A percentile compares a stretch with the other conserved stretches of the same genome.
phyloP scores from a whole-genome alignment of 1,140 invertebrate species.

The Orchesella cincta region DNA sequence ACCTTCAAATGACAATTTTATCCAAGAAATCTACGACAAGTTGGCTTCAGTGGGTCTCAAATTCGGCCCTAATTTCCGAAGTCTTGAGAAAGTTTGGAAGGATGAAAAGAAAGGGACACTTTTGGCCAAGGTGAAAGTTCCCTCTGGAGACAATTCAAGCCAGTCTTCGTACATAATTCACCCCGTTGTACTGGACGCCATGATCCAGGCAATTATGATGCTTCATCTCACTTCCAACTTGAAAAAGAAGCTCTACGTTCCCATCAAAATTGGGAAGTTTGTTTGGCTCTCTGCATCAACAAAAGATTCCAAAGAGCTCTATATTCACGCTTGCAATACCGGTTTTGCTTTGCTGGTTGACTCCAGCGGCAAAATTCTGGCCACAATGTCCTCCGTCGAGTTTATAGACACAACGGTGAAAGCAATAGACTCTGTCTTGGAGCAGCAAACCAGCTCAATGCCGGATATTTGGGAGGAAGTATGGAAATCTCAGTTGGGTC shows the following conservation, averaged over 20 bases:
- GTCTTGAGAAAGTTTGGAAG: constrained; percentile 37
- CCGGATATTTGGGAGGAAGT: neutral
- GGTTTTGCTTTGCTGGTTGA: too few relatives aligned
- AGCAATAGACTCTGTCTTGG: neutral
- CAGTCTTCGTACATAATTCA: constrained; percentile 39
- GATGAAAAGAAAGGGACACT: constrained; percentile 32
- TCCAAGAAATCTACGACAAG: constrained; percentile 16
- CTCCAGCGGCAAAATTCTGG: too few relatives aligned
- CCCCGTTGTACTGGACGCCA: constrained; percentile 37
- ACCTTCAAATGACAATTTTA: neutral
- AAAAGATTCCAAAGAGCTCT: too few relatives aligned
- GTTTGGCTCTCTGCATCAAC: constrained; percentile 34
- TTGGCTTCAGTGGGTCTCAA: constrained; percentile 28
- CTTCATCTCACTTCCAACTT: too few relatives aligned
- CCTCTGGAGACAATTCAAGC: too few relatives aligned
- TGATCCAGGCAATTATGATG: constrained; percentile 42
- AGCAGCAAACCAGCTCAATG: neutral
- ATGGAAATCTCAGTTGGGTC: neutral
- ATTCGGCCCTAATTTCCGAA: too few relatives aligned
- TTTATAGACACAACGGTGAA: constrained; percentile 7
- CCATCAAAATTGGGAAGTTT: constrained; percentile 36
- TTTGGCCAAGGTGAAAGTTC: neutral
- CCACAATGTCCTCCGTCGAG: neutral
- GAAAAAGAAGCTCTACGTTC: constrained; percentile 40
- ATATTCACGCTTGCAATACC: too few relatives aligned